Conservation (phyloP, 2,797 vertebrate genomes). For the Poecile montanus region DNA sequence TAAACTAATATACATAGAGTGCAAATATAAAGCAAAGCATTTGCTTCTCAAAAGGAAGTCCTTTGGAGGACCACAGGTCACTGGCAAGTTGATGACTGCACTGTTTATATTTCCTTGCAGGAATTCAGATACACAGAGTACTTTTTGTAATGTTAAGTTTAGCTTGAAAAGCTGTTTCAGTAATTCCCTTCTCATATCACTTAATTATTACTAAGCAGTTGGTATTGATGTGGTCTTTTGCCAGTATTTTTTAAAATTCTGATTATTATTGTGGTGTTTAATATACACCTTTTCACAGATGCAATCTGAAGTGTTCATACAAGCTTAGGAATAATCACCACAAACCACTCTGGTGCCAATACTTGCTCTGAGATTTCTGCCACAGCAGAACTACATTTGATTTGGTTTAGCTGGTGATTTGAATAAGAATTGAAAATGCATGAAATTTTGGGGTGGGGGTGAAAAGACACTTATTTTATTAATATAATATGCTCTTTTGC, state of each 20-base stretch:
- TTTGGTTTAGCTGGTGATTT: not conserved
- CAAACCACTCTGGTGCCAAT: not conserved
- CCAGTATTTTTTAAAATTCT: not conserved
- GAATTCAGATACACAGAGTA: not conserved
- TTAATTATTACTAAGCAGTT: not conserved
- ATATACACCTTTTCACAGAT: not conserved
- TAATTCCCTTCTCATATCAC: not conserved
- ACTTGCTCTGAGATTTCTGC: not conserved
- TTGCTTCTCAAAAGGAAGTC: not conserved
- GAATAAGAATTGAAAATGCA: not conserved
- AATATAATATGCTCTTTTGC: not conserved
- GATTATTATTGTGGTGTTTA: not conserved
- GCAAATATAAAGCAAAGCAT: not conserved
- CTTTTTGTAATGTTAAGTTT: not conserved
- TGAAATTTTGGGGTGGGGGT: accelerated
- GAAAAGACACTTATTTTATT: not conserved
- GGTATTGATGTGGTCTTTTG: not conserved
- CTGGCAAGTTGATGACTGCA: not conserved
- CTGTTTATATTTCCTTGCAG: not conserved
- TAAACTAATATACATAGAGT: accelerated
- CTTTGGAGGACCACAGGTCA: not conserved
- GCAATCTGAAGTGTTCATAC: not conserved
- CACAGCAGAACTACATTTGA: not conserved
- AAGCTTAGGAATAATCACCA: not conserved
- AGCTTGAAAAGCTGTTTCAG: not conserved